Percentiles rank a stretch among this genome's conserved stretches.
Conservation (phyloP, 1,140 invertebrate species). For the Daktulosphaira vitifoliae region DNA sequence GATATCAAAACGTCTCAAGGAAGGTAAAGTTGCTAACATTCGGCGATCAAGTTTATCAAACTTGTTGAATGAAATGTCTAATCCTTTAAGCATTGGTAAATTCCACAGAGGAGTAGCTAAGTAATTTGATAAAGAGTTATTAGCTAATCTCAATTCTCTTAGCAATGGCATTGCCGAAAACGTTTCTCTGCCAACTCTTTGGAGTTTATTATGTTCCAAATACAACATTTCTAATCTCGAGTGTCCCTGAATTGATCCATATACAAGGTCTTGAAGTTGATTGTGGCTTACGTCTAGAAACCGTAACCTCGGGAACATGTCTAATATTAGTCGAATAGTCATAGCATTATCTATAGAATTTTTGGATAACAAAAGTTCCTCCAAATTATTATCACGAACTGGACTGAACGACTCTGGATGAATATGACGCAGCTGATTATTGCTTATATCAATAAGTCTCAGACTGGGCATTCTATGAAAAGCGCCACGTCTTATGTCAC, state of each 20-base stretch:
- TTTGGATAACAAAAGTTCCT: slow-evolving; percentile 63
- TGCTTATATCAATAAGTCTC: slow-evolving; percentile 63
- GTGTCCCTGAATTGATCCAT: slow-evolving; percentile 64
- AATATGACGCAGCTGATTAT: slow-evolving; percentile 65
- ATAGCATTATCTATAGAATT: slow-evolving; percentile 66
- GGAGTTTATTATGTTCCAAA: slow-evolving; percentile 67
- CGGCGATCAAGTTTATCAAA: slow-evolving; percentile 60
- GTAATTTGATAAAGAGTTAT: slow-evolving; percentile 60
- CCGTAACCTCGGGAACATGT: slow-evolving; percentile 60
- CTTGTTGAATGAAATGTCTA: slow-evolving; percentile 70
- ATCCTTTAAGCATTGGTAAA: slow-evolving; percentile 64
- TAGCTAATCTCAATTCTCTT: slow-evolving; percentile 64
- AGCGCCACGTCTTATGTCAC: slow-evolving; percentile 53
- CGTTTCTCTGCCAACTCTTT: slow-evolving; percentile 61
- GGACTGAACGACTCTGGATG: slow-evolving; percentile 73
- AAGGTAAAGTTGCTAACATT: slow-evolving; percentile 63
- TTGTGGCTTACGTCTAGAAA: slow-evolving; percentile 40
- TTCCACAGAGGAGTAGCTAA: slow-evolving; percentile 65
- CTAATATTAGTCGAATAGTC: slow-evolving; percentile 60
- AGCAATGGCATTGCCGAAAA: slow-evolving; percentile 72
- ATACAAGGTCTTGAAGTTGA: slow-evolving; percentile 58
- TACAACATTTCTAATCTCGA: slow-evolving; percentile 66
- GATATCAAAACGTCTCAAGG: slow-evolving; percentile 64
- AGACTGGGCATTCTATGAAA: slow-evolving; percentile 67
- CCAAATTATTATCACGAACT: slow-evolving; percentile 51